phyloP scores from a whole-genome alignment of 2,797 vertebrate genomes.

The Dipus sagitta region DNA sequence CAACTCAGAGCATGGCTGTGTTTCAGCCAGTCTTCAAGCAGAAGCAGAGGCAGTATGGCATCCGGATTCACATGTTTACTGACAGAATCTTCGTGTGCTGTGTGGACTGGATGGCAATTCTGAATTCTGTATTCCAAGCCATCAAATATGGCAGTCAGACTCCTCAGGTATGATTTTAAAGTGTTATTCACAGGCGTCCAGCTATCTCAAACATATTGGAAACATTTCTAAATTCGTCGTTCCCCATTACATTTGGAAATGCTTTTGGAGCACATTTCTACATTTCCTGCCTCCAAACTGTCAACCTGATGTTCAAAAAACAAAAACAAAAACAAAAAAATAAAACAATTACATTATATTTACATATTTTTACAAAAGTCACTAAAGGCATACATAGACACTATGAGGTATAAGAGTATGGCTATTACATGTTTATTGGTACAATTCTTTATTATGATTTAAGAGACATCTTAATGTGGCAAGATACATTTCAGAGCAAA shows the following conservation, averaged over 20 bases:
- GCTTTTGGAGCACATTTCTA: not conserved
- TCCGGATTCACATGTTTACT: not conserved
- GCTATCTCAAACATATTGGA: not conserved
- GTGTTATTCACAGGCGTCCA: rapidly evolving
- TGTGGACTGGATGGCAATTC: not conserved
- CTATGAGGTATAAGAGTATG: not conserved
- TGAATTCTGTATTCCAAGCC: rapidly evolving
- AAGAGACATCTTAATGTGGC: too few relatives aligned
- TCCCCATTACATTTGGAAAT: not conserved
- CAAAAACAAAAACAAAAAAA: not conserved
- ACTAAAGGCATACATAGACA: not conserved
- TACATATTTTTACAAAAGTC: not conserved
- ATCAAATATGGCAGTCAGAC: not conserved
- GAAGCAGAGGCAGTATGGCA: not conserved
- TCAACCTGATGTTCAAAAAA: not conserved
- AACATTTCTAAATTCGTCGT: not conserved
- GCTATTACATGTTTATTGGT: not conserved
- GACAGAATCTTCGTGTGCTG: too few relatives aligned
- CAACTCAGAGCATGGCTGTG: not conserved
- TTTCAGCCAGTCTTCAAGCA: not conserved
- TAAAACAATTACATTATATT: not conserved
- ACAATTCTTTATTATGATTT: too few relatives aligned
- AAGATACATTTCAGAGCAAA: not conserved
- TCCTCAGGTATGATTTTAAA: rapidly evolving
- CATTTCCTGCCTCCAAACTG: not conserved